These are phyloP conservation scores for Garra rufa DNA, from an alignment of 2,113 vertebrate genomes.

Conservation along the genomic window DNA sequence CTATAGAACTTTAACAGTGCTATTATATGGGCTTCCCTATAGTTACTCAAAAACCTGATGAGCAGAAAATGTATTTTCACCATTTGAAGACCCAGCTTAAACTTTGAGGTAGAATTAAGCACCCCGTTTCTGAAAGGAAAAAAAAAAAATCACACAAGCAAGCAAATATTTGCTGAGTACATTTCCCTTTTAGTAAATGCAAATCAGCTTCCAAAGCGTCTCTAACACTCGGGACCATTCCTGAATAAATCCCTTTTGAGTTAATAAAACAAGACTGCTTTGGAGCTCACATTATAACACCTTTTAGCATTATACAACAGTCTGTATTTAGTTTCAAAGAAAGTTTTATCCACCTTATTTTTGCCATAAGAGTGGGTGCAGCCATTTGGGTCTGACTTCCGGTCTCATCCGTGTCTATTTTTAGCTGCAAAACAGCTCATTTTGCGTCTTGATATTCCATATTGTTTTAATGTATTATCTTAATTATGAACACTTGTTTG, in stretches of 20 bases:
- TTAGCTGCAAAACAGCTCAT: too few species aligned
- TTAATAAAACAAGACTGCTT: background rate
- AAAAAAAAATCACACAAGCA: slow-evolving; percentile 9
- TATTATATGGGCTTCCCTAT: slow-evolving; percentile 45
- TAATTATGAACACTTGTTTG: too few species aligned
- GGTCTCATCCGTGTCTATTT: too few species aligned
- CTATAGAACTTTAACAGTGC: slow-evolving; percentile 46
- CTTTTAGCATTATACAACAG: background rate
- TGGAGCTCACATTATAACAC: background rate
- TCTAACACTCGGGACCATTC: slow-evolving; percentile 56
- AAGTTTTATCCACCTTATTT: background rate
- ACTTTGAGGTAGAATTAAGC: slow-evolving; percentile 70
- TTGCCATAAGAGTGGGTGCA: too few species aligned
- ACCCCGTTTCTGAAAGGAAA: slow-evolving; percentile 53
- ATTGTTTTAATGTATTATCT: too few species aligned
- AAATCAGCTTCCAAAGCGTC: slow-evolving; percentile 68
- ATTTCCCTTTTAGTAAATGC: slow-evolving; percentile 58
- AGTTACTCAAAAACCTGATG: slow-evolving; percentile 35
- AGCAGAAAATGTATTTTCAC: background rate
- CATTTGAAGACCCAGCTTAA: background rate
- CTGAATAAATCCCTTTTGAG: slow-evolving; percentile 19
- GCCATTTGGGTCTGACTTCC: too few species aligned
- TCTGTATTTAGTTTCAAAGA: background rate
- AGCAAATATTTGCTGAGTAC: slow-evolving; percentile 70
- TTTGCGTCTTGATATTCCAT: too few species aligned